Evolutionary conservation across 1,140 invertebrate species (phyloP), one percentile per base, ranked within the genome.

Genomic region (Cataglyphis hispanica): DNA sequence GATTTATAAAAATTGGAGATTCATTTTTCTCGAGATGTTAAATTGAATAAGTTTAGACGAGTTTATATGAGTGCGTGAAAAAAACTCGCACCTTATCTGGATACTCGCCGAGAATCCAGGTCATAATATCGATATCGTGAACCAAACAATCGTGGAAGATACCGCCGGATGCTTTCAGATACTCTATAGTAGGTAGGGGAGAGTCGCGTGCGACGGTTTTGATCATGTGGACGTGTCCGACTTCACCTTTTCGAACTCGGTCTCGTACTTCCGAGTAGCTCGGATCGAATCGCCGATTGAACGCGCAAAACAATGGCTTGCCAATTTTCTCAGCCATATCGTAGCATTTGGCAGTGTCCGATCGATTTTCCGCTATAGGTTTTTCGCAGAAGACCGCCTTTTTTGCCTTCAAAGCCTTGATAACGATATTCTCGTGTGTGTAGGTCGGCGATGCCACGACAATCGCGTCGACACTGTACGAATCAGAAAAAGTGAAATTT

Each of bases 331-430:
- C 95, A 0, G 97, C 97, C 0, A 95, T 90, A 16, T 96, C 94
- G 87, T 97, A 97, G 86, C 96, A 97, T 43, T 95, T 95, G 53
- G 93, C 93, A 0, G 96, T 96, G 2, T 95, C 94, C 43, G 95
- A 92, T 1, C 95, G 92, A 74, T 95, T 93, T 66, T 96, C 94
- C 16, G 97, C 96, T 27, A 97, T 95, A 0, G 97, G 97, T 91
- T 97, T 97, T 91, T 97, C 97, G 90, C 97, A 97, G 89, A 97
- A 97, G 0, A 97, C 96, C 13, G 96, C 96, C 87, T 97, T 97
- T 86, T 96, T 96, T 56, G 95, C 94, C 13, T 95, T 89, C n/a
- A 97, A 91, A 1, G 96, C 95, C 78, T 95, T 95, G 0, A 94
- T 94, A 1, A 97, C 96, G 16, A 97, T 96, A 1, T 94, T 89